Percentiles rank a stretch among this genome's conserved stretches.
Evolutionary conservation across 1,140 invertebrate species (phyloP).

Genomic region (Parapsyche elsis): DNA sequence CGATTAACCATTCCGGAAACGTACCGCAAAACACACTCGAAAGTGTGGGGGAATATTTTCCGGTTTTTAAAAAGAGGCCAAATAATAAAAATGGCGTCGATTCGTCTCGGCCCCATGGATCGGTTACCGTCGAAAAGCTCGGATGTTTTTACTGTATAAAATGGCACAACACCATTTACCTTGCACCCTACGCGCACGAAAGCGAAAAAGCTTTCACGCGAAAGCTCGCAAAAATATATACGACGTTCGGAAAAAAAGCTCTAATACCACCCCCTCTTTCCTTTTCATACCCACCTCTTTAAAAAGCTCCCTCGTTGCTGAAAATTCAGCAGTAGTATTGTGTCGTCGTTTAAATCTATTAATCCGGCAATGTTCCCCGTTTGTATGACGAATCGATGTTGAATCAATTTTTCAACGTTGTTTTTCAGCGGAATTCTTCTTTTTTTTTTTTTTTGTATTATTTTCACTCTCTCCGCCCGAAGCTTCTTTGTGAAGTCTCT

Average conservation of each 20-base stretch:
- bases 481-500: constrained; percentile 10
- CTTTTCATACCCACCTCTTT: too few species aligned
- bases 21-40: background rate
- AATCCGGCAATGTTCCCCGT: too few species aligned
- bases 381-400: too few species aligned
- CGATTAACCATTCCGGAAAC: background rate
- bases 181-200: background rate
- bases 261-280: too few species aligned
- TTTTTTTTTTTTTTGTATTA: background rate
- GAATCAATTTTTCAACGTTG: too few species aligned
- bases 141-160: constrained; percentile 33
- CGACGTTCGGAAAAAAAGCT: too few species aligned
- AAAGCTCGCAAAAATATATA: constrained; percentile 18
- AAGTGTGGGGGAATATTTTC: background rate
- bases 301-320: too few species aligned
- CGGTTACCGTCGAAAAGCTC: background rate
- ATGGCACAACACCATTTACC: constrained; percentile 28
- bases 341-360: too few species aligned
- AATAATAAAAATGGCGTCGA: background rate
- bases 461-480: background rate
- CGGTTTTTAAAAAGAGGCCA: background rate
- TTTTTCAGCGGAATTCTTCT: background rate
- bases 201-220: constrained; percentile 5
- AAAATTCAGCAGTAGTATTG: too few species aligned
- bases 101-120: background rate